Conservation (phyloP, 2,888 invertebrate species). For the Monochamus alternatus region DNA sequence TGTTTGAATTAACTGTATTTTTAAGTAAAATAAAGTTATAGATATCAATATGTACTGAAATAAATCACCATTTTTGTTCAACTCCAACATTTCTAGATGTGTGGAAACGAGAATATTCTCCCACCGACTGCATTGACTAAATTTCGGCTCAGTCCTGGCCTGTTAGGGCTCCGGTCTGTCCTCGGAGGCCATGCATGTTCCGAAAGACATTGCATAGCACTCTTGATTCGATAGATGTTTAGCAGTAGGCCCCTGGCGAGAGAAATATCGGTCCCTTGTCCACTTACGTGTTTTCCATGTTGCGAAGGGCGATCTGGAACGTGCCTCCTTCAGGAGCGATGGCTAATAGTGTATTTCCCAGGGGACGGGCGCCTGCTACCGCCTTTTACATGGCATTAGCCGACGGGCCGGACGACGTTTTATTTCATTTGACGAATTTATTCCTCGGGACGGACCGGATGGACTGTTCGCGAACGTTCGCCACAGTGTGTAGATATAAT, state of each 20-base stretch:
- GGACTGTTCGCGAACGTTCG: no score
- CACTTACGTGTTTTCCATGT: slow-evolving; percentile 68
- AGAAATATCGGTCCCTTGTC: slow-evolving; percentile 68
- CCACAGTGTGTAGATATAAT: no score
- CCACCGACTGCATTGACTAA: no score
- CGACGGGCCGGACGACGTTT: slow-evolving; percentile 17
- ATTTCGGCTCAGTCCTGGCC: slow-evolving; percentile 33
- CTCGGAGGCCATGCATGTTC: slow-evolving; percentile 51
- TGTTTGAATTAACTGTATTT: no score
- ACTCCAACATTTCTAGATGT: no score
- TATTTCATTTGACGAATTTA: slow-evolving; percentile 27
- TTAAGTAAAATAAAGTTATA: no score
- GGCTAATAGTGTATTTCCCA: slow-evolving; percentile 65
- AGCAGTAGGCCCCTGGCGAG: slow-evolving; percentile 61
- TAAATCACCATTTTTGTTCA: no score
- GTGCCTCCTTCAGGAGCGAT: slow-evolving; percentile 60
- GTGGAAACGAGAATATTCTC: no score
- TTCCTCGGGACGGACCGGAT: not conserved
- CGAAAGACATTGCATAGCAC: slow-evolving; percentile 59
- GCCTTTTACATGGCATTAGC: slow-evolving; percentile 28
- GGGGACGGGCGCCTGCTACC: slow-evolving; percentile 48
- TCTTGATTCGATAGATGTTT: slow-evolving; percentile 60
- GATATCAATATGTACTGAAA: no score
- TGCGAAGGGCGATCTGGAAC: slow-evolving; percentile 57
- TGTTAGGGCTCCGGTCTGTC: slow-evolving; percentile 40